Percentiles rank a stretch among this genome's conserved stretches.
phyloP scores from a whole-genome alignment of 1,140 invertebrate species.

The Octopus sinensis region DNA sequence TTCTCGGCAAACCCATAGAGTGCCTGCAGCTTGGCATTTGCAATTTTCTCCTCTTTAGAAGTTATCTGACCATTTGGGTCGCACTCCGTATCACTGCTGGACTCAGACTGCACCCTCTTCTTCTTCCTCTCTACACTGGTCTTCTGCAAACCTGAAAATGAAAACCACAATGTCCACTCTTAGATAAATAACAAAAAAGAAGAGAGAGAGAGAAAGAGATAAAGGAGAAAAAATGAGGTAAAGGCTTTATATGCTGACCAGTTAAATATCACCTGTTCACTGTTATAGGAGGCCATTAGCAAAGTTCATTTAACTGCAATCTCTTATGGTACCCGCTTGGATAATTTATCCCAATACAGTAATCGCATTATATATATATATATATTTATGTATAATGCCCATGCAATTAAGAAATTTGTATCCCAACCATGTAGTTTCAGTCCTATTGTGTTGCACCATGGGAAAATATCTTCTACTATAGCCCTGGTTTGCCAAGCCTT shows the following conservation, averaged over 20 bases:
- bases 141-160: conserved; percentile 14
- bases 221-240: not conserved
- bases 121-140: conserved; percentile 15
- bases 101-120: not conserved
- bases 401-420: too few relatives aligned
- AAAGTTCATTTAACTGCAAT: too few relatives aligned
- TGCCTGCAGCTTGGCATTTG: conserved; percentile 13
- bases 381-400: too few relatives aligned
- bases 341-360: too few relatives aligned
- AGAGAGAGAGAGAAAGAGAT: not conserved
- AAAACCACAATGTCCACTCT: not conserved
- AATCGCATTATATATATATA: too few relatives aligned
- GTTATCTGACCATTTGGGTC: conserved; percentile 18
- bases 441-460: too few relatives aligned
- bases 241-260: not conserved
- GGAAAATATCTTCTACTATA: too few relatives aligned
- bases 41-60: conserved; percentile 18
- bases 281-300: too few relatives aligned
- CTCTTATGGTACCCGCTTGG: too few relatives aligned
- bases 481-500: too few relatives aligned
- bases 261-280: too few relatives aligned
- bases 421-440: too few relatives aligned
- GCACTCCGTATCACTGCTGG: conserved; percentile 27
- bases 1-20: conserved; percentile 41
- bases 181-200: not conserved